Evolutionary conservation across 2,113 vertebrate species (phyloP), one percentile per base, ranked within the genome.

Genomic region (Microtus montanus): DNA sequence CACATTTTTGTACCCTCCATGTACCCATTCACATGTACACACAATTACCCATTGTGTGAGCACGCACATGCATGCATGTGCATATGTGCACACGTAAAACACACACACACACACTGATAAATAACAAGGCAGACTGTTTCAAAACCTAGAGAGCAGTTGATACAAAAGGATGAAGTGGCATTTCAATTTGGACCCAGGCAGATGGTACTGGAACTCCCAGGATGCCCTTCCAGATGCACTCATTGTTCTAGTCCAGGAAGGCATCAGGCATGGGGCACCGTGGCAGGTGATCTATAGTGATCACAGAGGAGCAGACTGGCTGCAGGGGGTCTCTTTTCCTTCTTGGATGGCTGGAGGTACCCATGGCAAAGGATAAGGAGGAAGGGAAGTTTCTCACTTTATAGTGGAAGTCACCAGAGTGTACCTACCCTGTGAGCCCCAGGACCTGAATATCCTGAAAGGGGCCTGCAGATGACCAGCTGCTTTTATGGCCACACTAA

Each of bases 211-310:
- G 35, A 15, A 49, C 2, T 61, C 17, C 17, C 41, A 4, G 15
- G 2, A 19, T 10, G 12, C 7, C 20, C 4, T 20, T 58, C 28
- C 11, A 1, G 5, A 19, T 1, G 41, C 4, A 12, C 52, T 10
- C 11, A 0, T 1, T 5, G 4, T 15, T 74, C 35, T 33, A 4
- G 28, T 2, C 44, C n/a, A 20, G 58, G 83, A 61, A 8, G 6
- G 11, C n/a, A 2, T 14, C 0, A 5, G 26, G 5, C 0, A 1
- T 1, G 1, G 49, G 26, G 0, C 0, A 6, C 47, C 1, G 8
- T 30, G 4, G 14, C 30, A 0, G 4, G 70, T 9, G 2, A 0
- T 20, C 47, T 3, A 0, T 1, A 10, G 68, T 20, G 2, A 7
- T n/a, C 11, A 1, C 6, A 30, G 26, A 70, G 5, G 20, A 22